Base-by-base conservation (phyloP, 1,140 invertebrate genomes). In the Ostrea edulis region DNA sequence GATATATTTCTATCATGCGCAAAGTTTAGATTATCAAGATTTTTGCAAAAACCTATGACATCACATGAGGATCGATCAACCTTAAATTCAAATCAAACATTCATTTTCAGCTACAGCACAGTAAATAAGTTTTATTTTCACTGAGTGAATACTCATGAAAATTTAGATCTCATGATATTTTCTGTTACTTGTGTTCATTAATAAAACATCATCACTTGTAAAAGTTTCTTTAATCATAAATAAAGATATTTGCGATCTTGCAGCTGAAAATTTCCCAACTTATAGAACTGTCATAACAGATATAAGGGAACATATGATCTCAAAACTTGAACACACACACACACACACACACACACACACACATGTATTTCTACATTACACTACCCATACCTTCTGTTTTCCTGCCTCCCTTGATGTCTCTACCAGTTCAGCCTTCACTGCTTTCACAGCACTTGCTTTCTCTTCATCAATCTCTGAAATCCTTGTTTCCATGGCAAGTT, bases 321-420 rank as follows among this genome's bases (percentile, higher is more conserved):
- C 35, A 44, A 44, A 44, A 44, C 35, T 44, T 44, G 35, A 9
- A 77, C 25, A 77, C 68, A 77, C n/a, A n/a, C n/a, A n/a, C n/a
- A n/a, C n/a, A n/a, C n/a, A n/a, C n/a, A n/a, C n/a, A n/a, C n/a
- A n/a, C n/a, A n/a, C n/a, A n/a, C n/a, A 35, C 29, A 77, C 29
- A 29, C 22, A 25, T 29, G 11, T 17, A 29, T 35, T 77, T 77
- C 25, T 25, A 29, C 68, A 77, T 77, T 25, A 77, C 68, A 77
- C 55, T 17, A 25, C 22, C 51, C 82, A 83, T 65, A 87, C 86
- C 65, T 87, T 87, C 55, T 87, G 82, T 87, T 87, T 84, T 54
- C 86, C 88, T 44, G 88, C 86, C 51, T 89, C 85, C 84, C 82
- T 85, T 17, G 88, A 82, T 62, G 83, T 55, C 35, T 89, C 82